Percentiles rank a stretch among this genome's conserved stretches.
Conservation (phyloP, 2,113 vertebrate genomes). For the Callorhinus ursinus region DNA sequence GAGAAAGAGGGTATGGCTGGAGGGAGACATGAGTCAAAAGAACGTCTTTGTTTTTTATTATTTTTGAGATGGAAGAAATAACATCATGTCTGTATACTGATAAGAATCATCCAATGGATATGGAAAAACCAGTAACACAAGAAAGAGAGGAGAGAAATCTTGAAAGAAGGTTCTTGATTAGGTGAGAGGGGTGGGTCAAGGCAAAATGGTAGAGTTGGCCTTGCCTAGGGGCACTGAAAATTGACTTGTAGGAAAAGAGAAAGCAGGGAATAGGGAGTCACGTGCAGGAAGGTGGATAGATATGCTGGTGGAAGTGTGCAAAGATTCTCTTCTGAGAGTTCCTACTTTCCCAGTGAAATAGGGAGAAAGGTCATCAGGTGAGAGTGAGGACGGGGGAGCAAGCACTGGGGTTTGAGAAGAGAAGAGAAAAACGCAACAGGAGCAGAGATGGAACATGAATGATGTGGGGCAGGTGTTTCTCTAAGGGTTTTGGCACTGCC, state of each 20-base stretch:
- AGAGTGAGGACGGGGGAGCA: neutral
- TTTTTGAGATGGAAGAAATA: conserved; percentile 26
- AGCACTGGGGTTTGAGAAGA: neutral
- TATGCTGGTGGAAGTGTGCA: rapidly evolving
- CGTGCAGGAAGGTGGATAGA: neutral
- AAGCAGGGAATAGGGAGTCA: neutral
- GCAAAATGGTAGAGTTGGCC: neutral
- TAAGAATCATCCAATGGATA: neutral
- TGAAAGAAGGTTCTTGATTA: neutral
- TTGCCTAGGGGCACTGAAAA: neutral
- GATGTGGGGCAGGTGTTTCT: rapidly evolving
- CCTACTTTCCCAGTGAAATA: neutral
- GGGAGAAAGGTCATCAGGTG: neutral
- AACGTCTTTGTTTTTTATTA: neutral
- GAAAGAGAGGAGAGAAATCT: neutral
- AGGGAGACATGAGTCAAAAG: neutral
- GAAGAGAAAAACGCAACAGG: neutral
- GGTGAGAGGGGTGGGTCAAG: neutral
- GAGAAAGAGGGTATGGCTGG: neutral
- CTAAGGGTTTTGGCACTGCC: neutral
- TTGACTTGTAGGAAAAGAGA: neutral
- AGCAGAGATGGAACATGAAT: neutral
- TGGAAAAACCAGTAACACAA: neutral
- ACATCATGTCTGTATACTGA: neutral
- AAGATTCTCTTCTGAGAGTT: neutral